phyloP scores from a whole-genome alignment of 2,113 vertebrate species.

The Montifringilla adamsi region DNA sequence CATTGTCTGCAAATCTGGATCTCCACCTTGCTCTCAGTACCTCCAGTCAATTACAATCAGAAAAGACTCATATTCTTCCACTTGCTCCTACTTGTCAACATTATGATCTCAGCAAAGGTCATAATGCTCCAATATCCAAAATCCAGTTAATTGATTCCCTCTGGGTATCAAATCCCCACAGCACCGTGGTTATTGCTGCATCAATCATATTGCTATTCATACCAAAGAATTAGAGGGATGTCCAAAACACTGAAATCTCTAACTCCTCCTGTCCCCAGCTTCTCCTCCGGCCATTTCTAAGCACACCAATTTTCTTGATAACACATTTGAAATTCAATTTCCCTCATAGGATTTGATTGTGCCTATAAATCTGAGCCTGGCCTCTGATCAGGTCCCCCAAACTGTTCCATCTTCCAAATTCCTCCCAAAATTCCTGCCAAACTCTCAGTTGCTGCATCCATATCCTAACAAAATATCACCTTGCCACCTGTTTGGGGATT shows the following conservation, averaged over 20 bases:
- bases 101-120: slow-evolving; percentile 49
- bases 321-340: slow-evolving; percentile 53
- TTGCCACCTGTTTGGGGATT: not conserved
- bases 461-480: not conserved
- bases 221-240: slow-evolving; percentile 36
- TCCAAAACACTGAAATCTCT: slow-evolving; percentile 45
- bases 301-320: slow-evolving; percentile 41
- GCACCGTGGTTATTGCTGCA: slow-evolving; percentile 46
- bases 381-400: not conserved
- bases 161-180: slow-evolving; percentile 53
- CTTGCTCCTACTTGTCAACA: not conserved
- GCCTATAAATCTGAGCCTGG: slow-evolving; percentile 45
- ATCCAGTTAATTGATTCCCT: slow-evolving; percentile 61
- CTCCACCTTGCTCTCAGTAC: slow-evolving; percentile 1
- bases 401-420: not conserved
- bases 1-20: not conserved
- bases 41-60: not conserved
- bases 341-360: slow-evolving; percentile 35
- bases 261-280: not conserved
- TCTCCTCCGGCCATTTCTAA: slow-evolving; percentile 38
- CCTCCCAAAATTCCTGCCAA: not conserved
- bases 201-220: slow-evolving; percentile 63
- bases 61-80: not conserved
- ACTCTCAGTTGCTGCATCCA: not conserved
- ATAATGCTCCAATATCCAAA: slow-evolving; percentile 57